phyloP scores from a whole-genome alignment of 1,140 invertebrate species.

The Phymorhynchus buccinoides region DNA sequence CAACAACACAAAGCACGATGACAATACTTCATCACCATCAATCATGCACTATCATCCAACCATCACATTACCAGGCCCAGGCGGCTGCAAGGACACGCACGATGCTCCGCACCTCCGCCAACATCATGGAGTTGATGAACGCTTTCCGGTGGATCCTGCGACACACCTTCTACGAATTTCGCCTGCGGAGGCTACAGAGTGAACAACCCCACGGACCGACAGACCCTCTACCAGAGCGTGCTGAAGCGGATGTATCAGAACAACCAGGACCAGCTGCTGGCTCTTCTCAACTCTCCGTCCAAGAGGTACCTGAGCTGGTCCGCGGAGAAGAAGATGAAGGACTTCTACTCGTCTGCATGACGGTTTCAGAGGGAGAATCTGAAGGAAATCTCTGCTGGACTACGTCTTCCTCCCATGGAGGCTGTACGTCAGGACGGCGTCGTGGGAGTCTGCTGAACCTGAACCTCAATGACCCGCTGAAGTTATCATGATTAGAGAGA shows the following conservation, averaged over 20 bases:
- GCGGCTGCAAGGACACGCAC: conserved; percentile 35
- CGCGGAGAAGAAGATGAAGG: conserved; percentile 65
- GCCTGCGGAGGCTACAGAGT: conserved; percentile 74
- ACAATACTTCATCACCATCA: background rate
- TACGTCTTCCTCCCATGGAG: conserved; percentile 62
- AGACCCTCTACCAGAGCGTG: conserved; percentile 47
- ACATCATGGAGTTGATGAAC: conserved; percentile 70
- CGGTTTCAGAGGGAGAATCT: conserved; percentile 58
- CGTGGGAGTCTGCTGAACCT: conserved; percentile 47
- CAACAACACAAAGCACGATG: too few relatives aligned
- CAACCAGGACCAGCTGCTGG: conserved; percentile 59
- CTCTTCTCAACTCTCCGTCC: conserved; percentile 54
- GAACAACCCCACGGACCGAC: conserved; percentile 49
- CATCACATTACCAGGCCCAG: background rate
- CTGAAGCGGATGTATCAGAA: conserved; percentile 55
- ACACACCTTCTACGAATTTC: conserved; percentile 77
- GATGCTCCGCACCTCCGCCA: conserved; percentile 59
- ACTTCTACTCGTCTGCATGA: conserved; percentile 66
- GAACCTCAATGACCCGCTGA: conserved; percentile 57
- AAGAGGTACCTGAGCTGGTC: conserved; percentile 53
- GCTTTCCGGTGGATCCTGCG: conserved; percentile 75
- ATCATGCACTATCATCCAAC: background rate
- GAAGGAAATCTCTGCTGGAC: conserved; percentile 56
- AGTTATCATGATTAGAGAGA: too few relatives aligned
- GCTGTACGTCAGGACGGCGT: conserved; percentile 60